A percentile compares a stretch with the other conserved stretches of the same genome.
Conservation (phyloP, 1,140 invertebrate genomes). For the Aleiodes sp. region DNA sequence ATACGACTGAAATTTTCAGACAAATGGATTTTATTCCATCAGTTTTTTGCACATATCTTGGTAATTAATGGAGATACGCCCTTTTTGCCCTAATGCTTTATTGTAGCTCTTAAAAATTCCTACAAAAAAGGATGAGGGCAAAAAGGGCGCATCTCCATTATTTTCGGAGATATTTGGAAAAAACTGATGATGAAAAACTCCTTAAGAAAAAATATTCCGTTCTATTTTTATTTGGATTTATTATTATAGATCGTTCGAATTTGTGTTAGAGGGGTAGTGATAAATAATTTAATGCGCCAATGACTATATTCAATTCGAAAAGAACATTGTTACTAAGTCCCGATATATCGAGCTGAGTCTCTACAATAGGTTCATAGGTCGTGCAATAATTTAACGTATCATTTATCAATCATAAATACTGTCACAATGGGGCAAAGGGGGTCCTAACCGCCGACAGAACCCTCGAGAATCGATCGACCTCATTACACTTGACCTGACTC, state of each 20-base stretch:
- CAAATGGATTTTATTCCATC: too few species aligned
- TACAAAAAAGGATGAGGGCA: too few species aligned
- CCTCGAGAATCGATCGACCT: slow-evolving; percentile 16
- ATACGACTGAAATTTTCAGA: too few species aligned
- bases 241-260: not conserved
- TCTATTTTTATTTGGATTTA: not conserved
- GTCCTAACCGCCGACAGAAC: not conserved
- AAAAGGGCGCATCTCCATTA: too few species aligned
- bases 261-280: not conserved
- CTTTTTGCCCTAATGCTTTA: too few species aligned
- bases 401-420: slow-evolving; percentile 25
- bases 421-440: not conserved
- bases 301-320: slow-evolving; percentile 1
- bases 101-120: too few species aligned
- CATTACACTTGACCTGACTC: slow-evolving; percentile 12
- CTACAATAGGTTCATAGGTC: slow-evolving; percentile 24
- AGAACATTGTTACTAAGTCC: not conserved
- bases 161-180: not conserved
- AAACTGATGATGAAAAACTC: not conserved
- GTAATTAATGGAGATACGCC: too few species aligned
- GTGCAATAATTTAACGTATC: slow-evolving; percentile 21
- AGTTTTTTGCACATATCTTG: too few species aligned
- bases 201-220: too few species aligned
- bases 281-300: not conserved
- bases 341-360: slow-evolving; percentile 4